Conservation (phyloP, 92 coral and sea anemone genomes). For the Diadumene lineata region DNA sequence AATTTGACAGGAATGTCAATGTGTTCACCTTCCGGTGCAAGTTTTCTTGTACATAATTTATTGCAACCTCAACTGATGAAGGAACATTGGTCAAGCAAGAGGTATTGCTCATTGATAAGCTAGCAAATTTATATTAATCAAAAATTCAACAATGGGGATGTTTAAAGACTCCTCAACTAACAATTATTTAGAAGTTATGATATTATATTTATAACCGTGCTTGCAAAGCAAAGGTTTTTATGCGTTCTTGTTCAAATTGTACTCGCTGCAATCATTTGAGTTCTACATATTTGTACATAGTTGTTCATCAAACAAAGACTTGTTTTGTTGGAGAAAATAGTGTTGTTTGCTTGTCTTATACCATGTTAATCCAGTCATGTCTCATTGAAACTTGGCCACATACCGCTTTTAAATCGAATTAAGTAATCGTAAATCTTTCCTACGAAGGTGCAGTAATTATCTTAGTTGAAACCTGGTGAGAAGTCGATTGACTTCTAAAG, state of each 20-base stretch:
- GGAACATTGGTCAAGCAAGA: constrained; percentile 20
- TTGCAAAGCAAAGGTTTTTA: constrained; percentile 1
- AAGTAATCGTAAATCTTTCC: constrained; percentile 51
- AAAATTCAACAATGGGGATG: constrained; percentile 1
- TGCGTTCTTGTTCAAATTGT: constrained; percentile 1
- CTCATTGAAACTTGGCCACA: constrained; percentile 15
- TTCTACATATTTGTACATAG: constrained; percentile 6
- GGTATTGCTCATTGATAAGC: constrained; percentile 25
- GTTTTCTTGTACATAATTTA: background rate
- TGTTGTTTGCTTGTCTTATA: background rate
- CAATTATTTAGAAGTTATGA: constrained; percentile 17
- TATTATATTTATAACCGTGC: constrained; percentile 18
- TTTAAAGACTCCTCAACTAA: background rate
- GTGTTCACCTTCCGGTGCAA: background rate
- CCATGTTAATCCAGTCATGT: too few relatives aligned
- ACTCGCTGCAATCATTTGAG: background rate
- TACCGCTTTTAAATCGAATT: constrained; percentile 39
- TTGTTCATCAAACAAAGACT: background rate
- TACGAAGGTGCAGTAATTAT: background rate
- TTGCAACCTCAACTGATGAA: background rate
- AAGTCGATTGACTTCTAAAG: background rate
- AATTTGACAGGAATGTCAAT: constrained; percentile 40
- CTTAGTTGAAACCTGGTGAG: constrained; percentile 9
- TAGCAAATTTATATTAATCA: background rate
- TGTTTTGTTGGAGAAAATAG: background rate